A percentile compares a stretch with the other conserved stretches of the same genome.
phyloP scores from a whole-genome alignment of 2,888 invertebrate species.

The Drosophila nr. fundita region DNA sequence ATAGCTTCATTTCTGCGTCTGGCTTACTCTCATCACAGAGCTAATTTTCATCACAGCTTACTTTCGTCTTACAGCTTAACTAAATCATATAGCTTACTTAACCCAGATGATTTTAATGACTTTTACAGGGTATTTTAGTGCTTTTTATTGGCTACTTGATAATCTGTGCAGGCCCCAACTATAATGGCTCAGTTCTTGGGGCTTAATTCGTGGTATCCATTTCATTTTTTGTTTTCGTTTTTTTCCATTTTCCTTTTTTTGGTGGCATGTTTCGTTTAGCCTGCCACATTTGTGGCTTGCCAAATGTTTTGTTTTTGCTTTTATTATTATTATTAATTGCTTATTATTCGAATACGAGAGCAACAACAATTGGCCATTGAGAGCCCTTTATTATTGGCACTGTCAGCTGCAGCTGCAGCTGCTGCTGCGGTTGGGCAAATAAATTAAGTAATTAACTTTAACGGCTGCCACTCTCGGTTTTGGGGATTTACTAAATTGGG shows the following conservation, averaged over 20 bases:
- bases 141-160: neutral
- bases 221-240: neutral
- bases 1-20: neutral
- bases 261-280: slow-evolving; percentile 41
- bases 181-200: neutral
- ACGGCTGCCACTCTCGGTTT: slow-evolving; percentile 43
- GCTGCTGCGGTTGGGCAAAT: slow-evolving; percentile 55
- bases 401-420: slow-evolving; percentile 53
- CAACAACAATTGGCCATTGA: slow-evolving; percentile 21
- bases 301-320: slow-evolving; percentile 40
- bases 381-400: slow-evolving; percentile 34
- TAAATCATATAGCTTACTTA: neutral
- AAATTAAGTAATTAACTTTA: slow-evolving; percentile 71
- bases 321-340: slow-evolving; percentile 63
- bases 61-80: neutral
- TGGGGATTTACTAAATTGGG: slow-evolving; percentile 29
- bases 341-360: slow-evolving; percentile 61
- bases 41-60: neutral
- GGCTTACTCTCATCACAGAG: neutral
- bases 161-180: neutral
- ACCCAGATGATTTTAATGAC: neutral
- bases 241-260: neutral
- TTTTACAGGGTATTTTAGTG: neutral
- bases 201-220: slow-evolving; percentile 13
- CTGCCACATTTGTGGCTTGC: slow-evolving; percentile 42